Conservation (phyloP, 2,797 vertebrate genomes). For the Enteromius afrohamiltoni region DNA sequence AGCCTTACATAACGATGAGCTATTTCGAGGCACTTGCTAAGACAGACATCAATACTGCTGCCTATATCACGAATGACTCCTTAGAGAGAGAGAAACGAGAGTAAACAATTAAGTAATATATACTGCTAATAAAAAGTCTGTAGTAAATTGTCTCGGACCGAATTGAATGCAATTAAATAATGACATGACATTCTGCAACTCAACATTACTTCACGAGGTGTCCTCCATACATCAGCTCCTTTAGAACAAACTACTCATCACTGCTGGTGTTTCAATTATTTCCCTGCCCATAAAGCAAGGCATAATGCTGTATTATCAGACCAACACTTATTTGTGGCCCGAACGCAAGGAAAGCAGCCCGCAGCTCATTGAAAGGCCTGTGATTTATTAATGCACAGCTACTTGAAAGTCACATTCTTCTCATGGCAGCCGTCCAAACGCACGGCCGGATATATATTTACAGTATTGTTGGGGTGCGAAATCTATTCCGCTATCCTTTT, state of each 20-base stretch:
- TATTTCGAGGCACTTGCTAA: background rate
- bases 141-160: background rate
- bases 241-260: conserved; percentile 73
- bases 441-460: conserved; percentile 49
- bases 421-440: conserved; percentile 60
- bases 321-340: conserved; percentile 76
- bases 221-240: conserved; percentile 41
- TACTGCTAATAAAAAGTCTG: background rate
- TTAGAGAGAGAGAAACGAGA: background rate
- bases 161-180: background rate
- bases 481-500: conserved; percentile 57
- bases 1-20: background rate
- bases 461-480: conserved; percentile 62
- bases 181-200: background rate
- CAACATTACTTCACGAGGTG: background rate
- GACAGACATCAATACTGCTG: background rate
- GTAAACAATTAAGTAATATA: background rate
- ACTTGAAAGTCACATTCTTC: conserved; percentile 70
- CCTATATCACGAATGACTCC: background rate
- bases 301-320: conserved; percentile 76
- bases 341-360: background rate
- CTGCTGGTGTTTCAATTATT: conserved; percentile 78
- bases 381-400: conserved; percentile 75
- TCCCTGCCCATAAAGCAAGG: conserved; percentile 69
- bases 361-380: conserved; percentile 63